These are phyloP conservation scores for Gandaritis pyraliata DNA, from an alignment of 2,888 invertebrate genomes.

Conservation along the genomic window DNA sequence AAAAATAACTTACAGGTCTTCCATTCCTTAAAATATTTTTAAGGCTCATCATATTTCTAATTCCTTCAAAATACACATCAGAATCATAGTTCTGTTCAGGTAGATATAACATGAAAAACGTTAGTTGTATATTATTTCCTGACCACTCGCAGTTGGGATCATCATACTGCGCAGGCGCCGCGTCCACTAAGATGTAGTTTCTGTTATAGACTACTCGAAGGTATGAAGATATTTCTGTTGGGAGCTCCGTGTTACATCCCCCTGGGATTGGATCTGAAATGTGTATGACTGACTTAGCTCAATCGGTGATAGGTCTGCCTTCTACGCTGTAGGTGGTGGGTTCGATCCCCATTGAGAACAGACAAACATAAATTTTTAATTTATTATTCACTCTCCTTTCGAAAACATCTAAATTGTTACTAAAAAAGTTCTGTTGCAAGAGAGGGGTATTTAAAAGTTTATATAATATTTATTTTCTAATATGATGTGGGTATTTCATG, in stretches of 20 bases:
- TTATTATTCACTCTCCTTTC: too few relatives aligned
- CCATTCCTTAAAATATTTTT: conserved; percentile 81
- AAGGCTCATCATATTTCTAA: conserved; percentile 86
- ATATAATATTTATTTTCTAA: too few relatives aligned
- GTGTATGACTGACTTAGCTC: not conserved
- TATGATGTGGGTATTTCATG: too few relatives aligned
- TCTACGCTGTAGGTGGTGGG: too few relatives aligned
- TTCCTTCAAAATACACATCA: conserved; percentile 84
- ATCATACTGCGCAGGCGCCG: conserved; percentile 75
- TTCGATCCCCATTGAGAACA: too few relatives aligned
- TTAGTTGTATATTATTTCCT: conserved; percentile 50
- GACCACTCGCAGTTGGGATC: conserved; percentile 52
- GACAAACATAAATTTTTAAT: too few relatives aligned
- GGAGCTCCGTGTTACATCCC: conserved; percentile 90
- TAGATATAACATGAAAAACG: conserved; percentile 86
- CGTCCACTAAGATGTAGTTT: conserved; percentile 80
- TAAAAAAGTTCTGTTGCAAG: too few relatives aligned
- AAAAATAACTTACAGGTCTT: conserved; percentile 68
- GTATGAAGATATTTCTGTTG: conserved; percentile 85
- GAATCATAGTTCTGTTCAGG: conserved; percentile 81
- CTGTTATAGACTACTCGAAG: conserved; percentile 67
- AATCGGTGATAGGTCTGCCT: too few relatives aligned
- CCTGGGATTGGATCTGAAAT: conserved; percentile 90
- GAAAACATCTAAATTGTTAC: too few relatives aligned
- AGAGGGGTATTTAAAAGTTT: too few relatives aligned